These are phyloP conservation scores for Arnoldichthys spilopterus DNA, from an alignment of 2,797 vertebrate species.

Conservation along the genomic window DNA sequence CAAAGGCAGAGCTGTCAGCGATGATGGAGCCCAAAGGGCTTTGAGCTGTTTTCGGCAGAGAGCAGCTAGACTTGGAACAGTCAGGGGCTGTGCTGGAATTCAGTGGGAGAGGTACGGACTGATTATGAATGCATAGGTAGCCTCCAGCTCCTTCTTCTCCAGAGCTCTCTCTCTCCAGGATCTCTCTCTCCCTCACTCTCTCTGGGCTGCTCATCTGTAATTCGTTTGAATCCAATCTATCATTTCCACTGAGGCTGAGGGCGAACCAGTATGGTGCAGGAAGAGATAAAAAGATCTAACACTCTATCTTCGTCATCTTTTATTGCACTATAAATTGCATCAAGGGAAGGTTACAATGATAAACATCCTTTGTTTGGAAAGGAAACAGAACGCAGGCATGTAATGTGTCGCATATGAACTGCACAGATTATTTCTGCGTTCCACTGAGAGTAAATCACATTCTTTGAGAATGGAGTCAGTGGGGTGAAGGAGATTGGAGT, in stretches of 20 bases:
- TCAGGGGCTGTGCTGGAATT: constrained; percentile 59
- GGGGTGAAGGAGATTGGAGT: constrained; percentile 35
- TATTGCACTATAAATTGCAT: constrained; percentile 37
- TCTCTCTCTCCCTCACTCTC: constrained; percentile 7
- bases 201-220: constrained; percentile 43
- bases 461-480: constrained; percentile 45
- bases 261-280: constrained; percentile 16
- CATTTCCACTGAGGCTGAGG: constrained; percentile 30
- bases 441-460: constrained; percentile 46
- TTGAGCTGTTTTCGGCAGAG: constrained; percentile 32
- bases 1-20: constrained; percentile 49
- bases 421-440: not conserved
- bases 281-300: constrained; percentile 37
- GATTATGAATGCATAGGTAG: constrained; percentile 67
- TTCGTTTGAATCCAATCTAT: constrained; percentile 53
- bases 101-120: constrained; percentile 61
- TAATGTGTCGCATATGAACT: constrained; percentile 38
- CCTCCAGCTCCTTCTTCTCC: constrained; percentile 53
- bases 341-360: constrained; percentile 56
- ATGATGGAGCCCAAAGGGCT: constrained; percentile 30
- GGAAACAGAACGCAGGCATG: constrained; percentile 33
- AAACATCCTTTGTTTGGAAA: constrained; percentile 64
- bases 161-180: constrained; percentile 58
- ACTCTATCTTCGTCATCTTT: constrained; percentile 28
- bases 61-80: constrained; percentile 38